A percentile compares a stretch with the other conserved stretches of the same genome.
Conservation (phyloP, 2,888 invertebrate genomes). For the Stomorhina lunata region DNA sequence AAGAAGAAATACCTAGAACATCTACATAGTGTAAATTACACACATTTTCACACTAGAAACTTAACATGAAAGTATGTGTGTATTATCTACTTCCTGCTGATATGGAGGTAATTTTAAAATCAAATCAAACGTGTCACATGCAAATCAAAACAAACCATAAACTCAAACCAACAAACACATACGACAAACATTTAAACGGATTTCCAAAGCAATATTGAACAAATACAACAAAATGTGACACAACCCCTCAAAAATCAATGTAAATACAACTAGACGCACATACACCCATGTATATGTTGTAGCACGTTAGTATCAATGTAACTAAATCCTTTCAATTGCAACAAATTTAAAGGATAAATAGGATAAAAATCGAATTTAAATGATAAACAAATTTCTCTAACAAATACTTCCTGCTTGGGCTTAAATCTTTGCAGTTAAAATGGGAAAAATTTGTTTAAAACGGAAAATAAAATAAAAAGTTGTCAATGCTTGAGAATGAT, state of each 20-base stretch:
- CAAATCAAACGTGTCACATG: slow-evolving; percentile 73
- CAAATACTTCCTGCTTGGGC: slow-evolving; percentile 13
- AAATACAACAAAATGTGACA: slow-evolving; percentile 25
- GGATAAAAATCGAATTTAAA: slow-evolving; percentile 79
- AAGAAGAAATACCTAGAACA: slow-evolving; percentile 18
- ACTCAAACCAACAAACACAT: not conserved
- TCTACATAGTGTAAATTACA: slow-evolving; percentile 17
- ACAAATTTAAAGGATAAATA: slow-evolving; percentile 77
- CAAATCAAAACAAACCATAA: slow-evolving; percentile 63
- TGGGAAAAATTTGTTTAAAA: not conserved
- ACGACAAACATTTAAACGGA: not conserved
- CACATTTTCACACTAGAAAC: not conserved
- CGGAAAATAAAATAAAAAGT: slow-evolving; percentile 21
- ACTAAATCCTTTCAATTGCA: slow-evolving; percentile 77
- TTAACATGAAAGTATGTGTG: no score
- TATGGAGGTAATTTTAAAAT: slow-evolving; percentile 77
- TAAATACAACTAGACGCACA: slow-evolving; percentile 41
- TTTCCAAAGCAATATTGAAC: not conserved
- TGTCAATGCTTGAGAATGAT: not conserved
- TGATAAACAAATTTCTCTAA: slow-evolving; percentile 75
- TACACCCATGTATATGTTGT: no score
- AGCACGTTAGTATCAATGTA: slow-evolving; percentile 42
- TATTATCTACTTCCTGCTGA: slow-evolving; percentile 61
- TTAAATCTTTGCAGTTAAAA: no score
- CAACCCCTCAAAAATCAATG: slow-evolving; percentile 61